These are phyloP conservation scores for Sisyra terminalis DNA, from an alignment of 2,888 invertebrate species.

Conservation along the genomic window DNA sequence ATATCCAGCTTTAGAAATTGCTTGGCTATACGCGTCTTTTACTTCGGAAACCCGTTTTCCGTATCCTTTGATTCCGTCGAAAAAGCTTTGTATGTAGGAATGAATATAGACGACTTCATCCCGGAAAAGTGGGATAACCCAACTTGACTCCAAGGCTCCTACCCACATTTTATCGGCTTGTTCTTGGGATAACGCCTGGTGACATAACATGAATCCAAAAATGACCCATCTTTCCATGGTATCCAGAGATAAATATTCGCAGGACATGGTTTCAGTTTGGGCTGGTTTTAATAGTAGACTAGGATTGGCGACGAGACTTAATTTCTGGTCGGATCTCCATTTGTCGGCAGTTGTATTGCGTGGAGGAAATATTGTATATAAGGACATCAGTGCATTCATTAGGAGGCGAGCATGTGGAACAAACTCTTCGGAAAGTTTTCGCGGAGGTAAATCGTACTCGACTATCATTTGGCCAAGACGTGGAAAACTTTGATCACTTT, in stretches of 20 bases:
- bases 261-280: conserved; percentile 90
- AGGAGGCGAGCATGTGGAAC: conserved; percentile 82
- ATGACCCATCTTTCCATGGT: conserved; percentile 95
- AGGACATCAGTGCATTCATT: conserved; percentile 70
- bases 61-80: conserved; percentile 91
- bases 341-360: conserved; percentile 87
- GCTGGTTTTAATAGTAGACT: conserved; percentile 88
- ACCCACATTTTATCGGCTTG: conserved; percentile 82
- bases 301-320: conserved; percentile 89
- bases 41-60: conserved; percentile 87
- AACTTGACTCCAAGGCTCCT: conserved; percentile 79
- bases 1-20: conserved; percentile 78
- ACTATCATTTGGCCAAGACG: conserved; percentile 93
- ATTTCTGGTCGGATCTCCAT: conserved; percentile 83
- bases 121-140: conserved; percentile 87
- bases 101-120: conserved; percentile 97
- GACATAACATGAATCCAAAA: conserved; percentile 83
- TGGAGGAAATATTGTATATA: conserved; percentile 73
- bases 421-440: conserved; percentile 93
- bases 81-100: conserved; percentile 74
- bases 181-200: conserved; percentile 66
- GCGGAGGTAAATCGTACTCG: conserved; percentile 91
- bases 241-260: conserved; percentile 92
- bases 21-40: conserved; percentile 84
- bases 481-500: conserved; percentile 83